phyloP scores from a whole-genome alignment of 2,888 invertebrate genomes.

The Rotaria macrura region DNA sequence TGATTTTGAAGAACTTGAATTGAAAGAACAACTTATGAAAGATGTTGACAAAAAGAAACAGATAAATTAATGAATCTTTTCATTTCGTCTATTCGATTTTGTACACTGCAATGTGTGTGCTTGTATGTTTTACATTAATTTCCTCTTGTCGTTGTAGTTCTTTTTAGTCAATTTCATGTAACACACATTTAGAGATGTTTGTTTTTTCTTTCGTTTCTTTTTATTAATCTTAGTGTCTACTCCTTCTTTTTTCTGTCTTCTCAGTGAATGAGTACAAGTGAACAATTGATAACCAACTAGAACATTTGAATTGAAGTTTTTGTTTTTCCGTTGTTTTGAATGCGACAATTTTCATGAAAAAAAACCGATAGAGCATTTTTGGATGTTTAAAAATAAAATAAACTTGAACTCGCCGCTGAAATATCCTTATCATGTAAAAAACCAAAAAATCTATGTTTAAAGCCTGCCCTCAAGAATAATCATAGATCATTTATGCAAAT shows the following conservation, averaged over 20 bases:
- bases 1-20: conserved; percentile 14
- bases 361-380: background rate
- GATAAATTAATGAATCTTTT: background rate
- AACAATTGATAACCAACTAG: background rate
- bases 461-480: no score
- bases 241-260: background rate
- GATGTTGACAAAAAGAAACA: background rate
- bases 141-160: background rate
- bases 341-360: background rate
- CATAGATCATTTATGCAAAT: no score
- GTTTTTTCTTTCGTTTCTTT: background rate
- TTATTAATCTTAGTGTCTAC: background rate
- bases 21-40: background rate
- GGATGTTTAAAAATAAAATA: no score
- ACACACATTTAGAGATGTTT: background rate
- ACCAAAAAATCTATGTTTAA: no score
- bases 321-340: background rate
- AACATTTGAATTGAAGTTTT: background rate
- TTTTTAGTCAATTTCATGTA: background rate
- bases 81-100: no score
- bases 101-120: no score
- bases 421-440: no score
- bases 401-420: no score
- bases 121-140: no score
- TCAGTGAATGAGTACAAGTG: background rate